Conservation (phyloP, 37 sponge, comb jelly and placozoan species). For the Diacarnus erythraeanus region DNA sequence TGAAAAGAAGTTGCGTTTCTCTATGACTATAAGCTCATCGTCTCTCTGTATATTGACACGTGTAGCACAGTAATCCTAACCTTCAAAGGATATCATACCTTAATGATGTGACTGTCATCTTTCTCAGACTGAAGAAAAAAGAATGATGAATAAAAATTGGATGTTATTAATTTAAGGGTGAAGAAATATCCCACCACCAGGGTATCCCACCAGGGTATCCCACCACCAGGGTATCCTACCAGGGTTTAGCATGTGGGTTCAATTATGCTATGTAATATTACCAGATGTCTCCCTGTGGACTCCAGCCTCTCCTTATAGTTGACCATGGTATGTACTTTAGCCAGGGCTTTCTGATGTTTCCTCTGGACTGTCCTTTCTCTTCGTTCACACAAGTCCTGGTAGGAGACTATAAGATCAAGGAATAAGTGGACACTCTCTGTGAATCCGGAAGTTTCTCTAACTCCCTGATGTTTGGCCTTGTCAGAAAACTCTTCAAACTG, state of each 20-base stretch:
- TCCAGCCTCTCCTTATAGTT: conserved; percentile 48
- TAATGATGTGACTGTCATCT: conserved; percentile 25
- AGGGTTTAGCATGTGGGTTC: too few species aligned
- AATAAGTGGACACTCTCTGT: conserved; percentile 57
- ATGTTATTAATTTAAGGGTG: too few species aligned
- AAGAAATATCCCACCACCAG: too few species aligned
- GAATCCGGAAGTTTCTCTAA: conserved; percentile 39
- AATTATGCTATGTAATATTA: too few species aligned
- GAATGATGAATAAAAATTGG: neutral
- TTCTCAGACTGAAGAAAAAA: conserved; percentile 15
- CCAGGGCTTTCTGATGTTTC: conserved; percentile 81
- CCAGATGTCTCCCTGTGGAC: conserved; percentile 41
- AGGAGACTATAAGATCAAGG: conserved; percentile 57
- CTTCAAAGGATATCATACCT: conserved; percentile 12
- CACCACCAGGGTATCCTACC: too few species aligned
- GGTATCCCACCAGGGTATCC: too few species aligned
- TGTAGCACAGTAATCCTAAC: neutral
- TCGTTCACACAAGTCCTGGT: conserved; percentile 80
- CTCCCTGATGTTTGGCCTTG: conserved; percentile 19
- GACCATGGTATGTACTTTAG: conserved; percentile 51
- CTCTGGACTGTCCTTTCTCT: conserved; percentile 72
- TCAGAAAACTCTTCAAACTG: conserved; percentile 29
- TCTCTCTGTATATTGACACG: conserved; percentile 31
- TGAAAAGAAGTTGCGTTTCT: conserved; percentile 76
- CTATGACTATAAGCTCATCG: conserved; percentile 60